Evolutionary conservation across 1,140 invertebrate species (phyloP), one percentile per base, ranked within the genome.

Genomic region (Archegozetes longisetosus): DNA sequence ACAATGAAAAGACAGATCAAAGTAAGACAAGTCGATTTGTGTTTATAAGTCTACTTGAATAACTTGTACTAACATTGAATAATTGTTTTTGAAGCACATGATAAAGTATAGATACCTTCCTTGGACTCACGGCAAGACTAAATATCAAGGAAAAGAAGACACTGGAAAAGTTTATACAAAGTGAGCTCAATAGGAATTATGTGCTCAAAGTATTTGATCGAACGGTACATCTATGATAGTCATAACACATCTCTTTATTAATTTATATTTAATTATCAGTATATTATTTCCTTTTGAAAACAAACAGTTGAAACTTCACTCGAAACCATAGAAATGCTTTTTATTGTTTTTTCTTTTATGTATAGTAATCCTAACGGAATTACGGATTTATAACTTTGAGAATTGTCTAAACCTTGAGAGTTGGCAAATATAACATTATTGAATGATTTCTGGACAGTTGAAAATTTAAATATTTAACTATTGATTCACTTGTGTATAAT

Each of bases 1-100:
- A 99, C 95, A 53, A 98, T 99, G 95, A 98, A 97, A 75, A 82
- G 92, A 70, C 96, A 99, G 80, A 98, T 99, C 67, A 95, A 87
- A 83, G 91, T 95, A 78, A 68, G 67, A 17, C 17, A n/a, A 58
- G 28, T 23, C 25, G 26, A 28, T 52, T 62, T 55, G 51, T 23
- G 24, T 50, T 46, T 26, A 24, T 32, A 20, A 28, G 27, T 22
- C 50, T 55, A 55, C 14, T 47, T 40, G 2, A 50, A 48, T 28
- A 40, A 20, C 50, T 55, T 28, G 20, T 56, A 53, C 23, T 2
- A 26, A 58, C 26, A 25, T 24, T 64, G 14, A 29, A 9, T 55
- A 61, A 56, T 56, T 67, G 62, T 66, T 29, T 61, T 84, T 84
- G 61, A 79, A 95, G 91, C 95, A 99, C 77, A 99, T 99, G 96